A percentile compares a stretch with the other conserved stretches of the same genome.
These are phyloP conservation scores for Drosophila nigromelanica DNA, from an alignment of 1,140 invertebrate genomes.

Conservation along the genomic window DNA sequence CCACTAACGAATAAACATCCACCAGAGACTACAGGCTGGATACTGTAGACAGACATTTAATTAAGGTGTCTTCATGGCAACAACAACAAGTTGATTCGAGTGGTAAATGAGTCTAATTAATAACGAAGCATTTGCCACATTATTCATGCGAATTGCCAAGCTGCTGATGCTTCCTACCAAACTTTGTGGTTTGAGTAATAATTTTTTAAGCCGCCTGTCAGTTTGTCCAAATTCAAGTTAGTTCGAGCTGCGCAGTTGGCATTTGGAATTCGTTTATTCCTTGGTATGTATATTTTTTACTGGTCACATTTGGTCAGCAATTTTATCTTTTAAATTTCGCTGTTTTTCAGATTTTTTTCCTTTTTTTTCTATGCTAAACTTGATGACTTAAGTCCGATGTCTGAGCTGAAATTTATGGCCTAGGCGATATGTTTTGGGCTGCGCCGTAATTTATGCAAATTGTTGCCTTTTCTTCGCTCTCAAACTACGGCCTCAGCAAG, in stretches of 20 bases:
- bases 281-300: constrained; percentile 8
- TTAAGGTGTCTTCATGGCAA: constrained; percentile 82
- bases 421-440: constrained; percentile 47
- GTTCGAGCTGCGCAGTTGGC: constrained; percentile 16
- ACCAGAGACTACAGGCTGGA: constrained; percentile 12
- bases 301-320: constrained; percentile 51
- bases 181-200: constrained; percentile 41
- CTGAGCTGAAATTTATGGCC: constrained; percentile 70
- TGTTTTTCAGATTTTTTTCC: constrained; percentile 17
- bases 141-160: constrained; percentile 60
- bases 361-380: constrained; percentile 12
- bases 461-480: constrained; percentile 46
- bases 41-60: constrained; percentile 76
- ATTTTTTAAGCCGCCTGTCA: constrained; percentile 37
- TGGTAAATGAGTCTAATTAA: constrained; percentile 83
- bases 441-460: constrained; percentile 75
- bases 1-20: constrained; percentile 32
- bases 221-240: constrained; percentile 18
- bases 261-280: constrained; percentile 14
- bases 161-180: constrained; percentile 10
- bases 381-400: constrained; percentile 72
- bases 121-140: constrained; percentile 82
- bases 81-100: constrained; percentile 53
- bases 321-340: constrained; percentile 2
- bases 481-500: background rate